Percentiles rank a stretch among this genome's conserved stretches.
These are phyloP conservation scores for zebrafish (Danio rerio) DNA, from an alignment of 2,113 vertebrate species.

Conservation along the genomic window GRCz12tu NC_133187.1:39939501-39940000, in stretches of 20 bases:
- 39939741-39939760: conserved; percentile 61
- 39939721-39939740: conserved; percentile 58
- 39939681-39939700: conserved; percentile 68
- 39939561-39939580: conserved; percentile 56
- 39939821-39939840: background rate
- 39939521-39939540: conserved; percentile 64
- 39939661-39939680: conserved; percentile 65
- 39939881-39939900: background rate
- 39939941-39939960: no score
- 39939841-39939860: background rate
- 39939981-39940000: no score
- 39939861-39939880: background rate
- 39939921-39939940: no score
- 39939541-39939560: conserved; percentile 62
- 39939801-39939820: conserved; percentile 31
- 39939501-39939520: conserved; percentile 73
- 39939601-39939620: conserved; percentile 53
- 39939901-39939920: no score
- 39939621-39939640: conserved; percentile 38
- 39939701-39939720: conserved; percentile 64
- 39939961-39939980: no score
- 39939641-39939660: conserved; percentile 65
- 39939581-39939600: conserved; percentile 17
- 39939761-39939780: conserved; percentile 49
- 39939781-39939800: conserved; percentile 63